phyloP scores from a whole-genome alignment of 2,797 vertebrate genomes.

The Erethizon dorsatum region DNA sequence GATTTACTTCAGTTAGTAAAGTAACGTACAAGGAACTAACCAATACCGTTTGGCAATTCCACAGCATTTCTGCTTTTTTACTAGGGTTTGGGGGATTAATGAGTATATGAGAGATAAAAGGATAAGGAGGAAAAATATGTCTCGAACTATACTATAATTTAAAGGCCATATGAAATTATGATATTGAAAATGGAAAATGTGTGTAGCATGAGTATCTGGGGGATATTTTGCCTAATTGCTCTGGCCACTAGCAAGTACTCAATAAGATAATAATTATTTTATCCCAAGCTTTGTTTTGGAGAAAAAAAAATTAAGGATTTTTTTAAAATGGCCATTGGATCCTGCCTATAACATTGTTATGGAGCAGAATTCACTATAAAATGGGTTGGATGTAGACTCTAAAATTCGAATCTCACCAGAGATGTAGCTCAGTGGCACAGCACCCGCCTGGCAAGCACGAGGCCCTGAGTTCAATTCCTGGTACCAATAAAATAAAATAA shows the following conservation, averaged over 20 bases:
- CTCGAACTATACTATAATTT: neutral
- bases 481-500: too few species aligned
- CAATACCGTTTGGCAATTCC: neutral
- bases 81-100: neutral
- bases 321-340: neutral
- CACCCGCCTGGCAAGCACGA: too few species aligned
- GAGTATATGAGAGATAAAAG: neutral
- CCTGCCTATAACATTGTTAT: neutral
- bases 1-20: neutral
- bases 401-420: neutral
- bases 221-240: neutral
- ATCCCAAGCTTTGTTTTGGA: neutral
- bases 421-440: neutral
- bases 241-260: neutral
- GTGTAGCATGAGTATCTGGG: neutral
- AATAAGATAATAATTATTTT: constrained; percentile 49
- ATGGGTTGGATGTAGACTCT: neutral
- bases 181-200: neutral
- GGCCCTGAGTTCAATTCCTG: too few species aligned
- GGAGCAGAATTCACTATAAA: neutral
- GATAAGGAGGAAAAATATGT: neutral
- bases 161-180: neutral
- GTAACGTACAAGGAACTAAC: neutral
- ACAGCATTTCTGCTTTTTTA: neutral
- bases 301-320: neutral